Evolutionary conservation across 2,888 invertebrate genomes (phyloP).

Genomic region (Parnassius mnemosyne): DNA sequence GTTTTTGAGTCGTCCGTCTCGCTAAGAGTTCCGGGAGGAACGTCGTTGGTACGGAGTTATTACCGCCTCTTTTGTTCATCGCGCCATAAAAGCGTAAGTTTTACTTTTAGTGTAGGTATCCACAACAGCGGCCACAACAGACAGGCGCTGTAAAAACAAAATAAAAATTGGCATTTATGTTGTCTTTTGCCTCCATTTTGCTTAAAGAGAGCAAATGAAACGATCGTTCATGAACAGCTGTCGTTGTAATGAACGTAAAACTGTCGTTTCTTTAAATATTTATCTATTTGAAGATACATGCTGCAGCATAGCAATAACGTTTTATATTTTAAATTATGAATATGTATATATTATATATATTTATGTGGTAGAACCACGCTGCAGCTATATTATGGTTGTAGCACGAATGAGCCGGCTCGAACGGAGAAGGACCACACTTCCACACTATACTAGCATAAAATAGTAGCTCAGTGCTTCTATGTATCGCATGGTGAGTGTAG

Average conservation of each 20-base stretch:
- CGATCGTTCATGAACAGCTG: constrained; percentile 3
- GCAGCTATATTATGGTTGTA: no score
- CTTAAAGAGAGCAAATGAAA: constrained; percentile 20
- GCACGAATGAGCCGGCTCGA: no score
- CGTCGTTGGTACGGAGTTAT: constrained; percentile 50
- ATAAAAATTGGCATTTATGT: constrained; percentile 27
- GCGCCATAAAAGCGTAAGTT: constrained; percentile 64
- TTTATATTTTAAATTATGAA: no score
- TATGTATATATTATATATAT: no score
- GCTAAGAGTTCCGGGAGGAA: constrained; percentile 38
- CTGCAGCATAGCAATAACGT: no score
- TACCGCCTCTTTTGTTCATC: constrained; percentile 64
- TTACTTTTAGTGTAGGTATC: constrained; percentile 41
- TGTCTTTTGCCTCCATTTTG: constrained; percentile 18
- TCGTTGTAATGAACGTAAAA: constrained; percentile 4
- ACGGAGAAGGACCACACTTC: no score
- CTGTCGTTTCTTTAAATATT: neutral
- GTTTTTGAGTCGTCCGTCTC: constrained; percentile 56
- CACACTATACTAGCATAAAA: no score
- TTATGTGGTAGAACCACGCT: no score
- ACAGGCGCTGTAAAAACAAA: constrained; percentile 24
- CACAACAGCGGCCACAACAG: constrained; percentile 41
- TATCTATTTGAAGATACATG: neutral
- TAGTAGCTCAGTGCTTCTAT: no score
- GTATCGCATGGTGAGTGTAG: no score